Evolutionary conservation across 2,888 invertebrate species (phyloP), one percentile per base, ranked within the genome.

Genomic region (Hesperia comma): DNA sequence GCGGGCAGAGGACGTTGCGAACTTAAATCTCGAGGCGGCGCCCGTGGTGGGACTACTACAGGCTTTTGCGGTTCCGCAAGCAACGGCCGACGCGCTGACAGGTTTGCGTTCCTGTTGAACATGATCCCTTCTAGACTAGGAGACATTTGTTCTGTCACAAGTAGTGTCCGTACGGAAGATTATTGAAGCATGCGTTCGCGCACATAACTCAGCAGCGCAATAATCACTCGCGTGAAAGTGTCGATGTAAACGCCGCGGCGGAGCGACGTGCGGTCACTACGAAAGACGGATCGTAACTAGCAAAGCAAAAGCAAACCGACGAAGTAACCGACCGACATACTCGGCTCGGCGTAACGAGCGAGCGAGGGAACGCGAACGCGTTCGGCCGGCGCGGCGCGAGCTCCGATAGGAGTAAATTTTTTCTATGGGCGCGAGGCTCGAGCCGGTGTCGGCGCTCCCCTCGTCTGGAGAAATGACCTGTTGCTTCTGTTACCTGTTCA

Each of bases 401-500:
- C n/a, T n/a, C n/a, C n/a, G n/a, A n/a, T n/a, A n/a, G n/a, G n/a
- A n/a, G n/a, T n/a, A n/a, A n/a, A n/a, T n/a, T n/a, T n/a, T n/a
- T n/a, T n/a, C n/a, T n/a, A n/a, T n/a, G n/a, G n/a, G n/a, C n/a
- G n/a, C n/a, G n/a, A n/a, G n/a, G n/a, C 63, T 68, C 58, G 62
- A 68, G 79, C 76, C 76, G 77, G 72, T 75, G 76, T 74, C 81
- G 82, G 80, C 76, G 81, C 85, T 77, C 85, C 88, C 88, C 88
- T 81, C 83, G 76, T 77, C 75, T 81, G 81, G 85, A 81, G 87
- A 90, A 90, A 88, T 90, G 90, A 92, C 91, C 91, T 92, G 91
- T 91, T 91, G 91, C 90, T 88, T 85, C 85, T 84, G 83, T 87
- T 91, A 90, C 92, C 92, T 91, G 91, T 85, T 83, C 90, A 90